Conservation (phyloP, 2,888 invertebrate species). For the Blastobasis lacticolella region DNA sequence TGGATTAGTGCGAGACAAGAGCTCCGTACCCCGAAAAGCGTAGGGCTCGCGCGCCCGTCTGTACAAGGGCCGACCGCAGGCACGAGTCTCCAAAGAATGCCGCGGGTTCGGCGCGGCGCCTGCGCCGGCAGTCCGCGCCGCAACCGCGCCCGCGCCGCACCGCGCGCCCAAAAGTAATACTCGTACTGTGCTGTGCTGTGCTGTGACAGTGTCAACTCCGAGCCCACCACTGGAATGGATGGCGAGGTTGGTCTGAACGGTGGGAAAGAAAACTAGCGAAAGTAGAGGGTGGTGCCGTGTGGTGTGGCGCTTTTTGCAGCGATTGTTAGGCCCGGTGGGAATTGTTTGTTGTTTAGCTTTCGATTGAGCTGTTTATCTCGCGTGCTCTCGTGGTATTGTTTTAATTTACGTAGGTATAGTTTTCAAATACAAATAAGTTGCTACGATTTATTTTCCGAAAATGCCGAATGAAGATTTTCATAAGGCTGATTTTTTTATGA, state of each 20-base stretch:
- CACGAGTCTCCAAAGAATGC: constrained; percentile 69
- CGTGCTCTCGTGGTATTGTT: too few relatives aligned
- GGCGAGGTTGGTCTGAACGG: constrained; percentile 38
- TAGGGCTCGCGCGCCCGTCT: constrained; percentile 31
- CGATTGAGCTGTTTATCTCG: too few relatives aligned
- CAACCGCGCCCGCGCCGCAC: constrained; percentile 17
- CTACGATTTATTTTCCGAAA: too few relatives aligned
- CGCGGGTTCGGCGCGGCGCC: constrained; percentile 25
- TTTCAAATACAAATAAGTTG: too few relatives aligned
- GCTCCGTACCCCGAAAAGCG: neutral
- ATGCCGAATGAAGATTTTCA: too few relatives aligned
- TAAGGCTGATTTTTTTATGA: too few relatives aligned
- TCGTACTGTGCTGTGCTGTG: constrained; percentile 42
- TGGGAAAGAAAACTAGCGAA: too few relatives aligned
- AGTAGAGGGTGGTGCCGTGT: too few relatives aligned
- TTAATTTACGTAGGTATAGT: too few relatives aligned
- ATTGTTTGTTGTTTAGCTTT: too few relatives aligned
- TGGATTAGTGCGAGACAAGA: too few relatives aligned
- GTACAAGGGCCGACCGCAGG: constrained; percentile 62
- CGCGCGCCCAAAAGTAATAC: constrained; percentile 38
- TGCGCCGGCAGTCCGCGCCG: constrained; percentile 20
- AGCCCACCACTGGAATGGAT: constrained; percentile 48
- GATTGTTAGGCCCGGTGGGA: constrained; percentile 1
- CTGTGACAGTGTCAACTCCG: constrained; percentile 28
- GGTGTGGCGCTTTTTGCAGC: constrained; percentile 4